Evolutionary conservation across 2,797 vertebrate species (phyloP), one percentile per base, ranked within the genome.

Genomic region (Danio aesculapii): DNA sequence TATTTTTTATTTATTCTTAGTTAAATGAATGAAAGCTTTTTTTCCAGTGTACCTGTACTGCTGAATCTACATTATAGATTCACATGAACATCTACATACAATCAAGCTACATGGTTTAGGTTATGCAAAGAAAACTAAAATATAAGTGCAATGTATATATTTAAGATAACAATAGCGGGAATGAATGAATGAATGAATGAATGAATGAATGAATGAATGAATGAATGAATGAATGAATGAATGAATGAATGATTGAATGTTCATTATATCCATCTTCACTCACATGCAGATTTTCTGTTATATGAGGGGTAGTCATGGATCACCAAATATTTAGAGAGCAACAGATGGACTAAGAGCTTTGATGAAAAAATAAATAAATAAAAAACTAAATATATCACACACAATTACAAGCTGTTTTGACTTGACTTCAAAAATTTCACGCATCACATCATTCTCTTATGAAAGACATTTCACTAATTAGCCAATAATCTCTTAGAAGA

Each of bases 301-400:
- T 6, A 50, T 14, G 13, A n/a, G 57, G 62, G 61, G 8, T 1
- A 61, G 21, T 44, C 61, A 57, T 46, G 66, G 44, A 82, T 49
- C 10, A 63, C 75, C 64, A 77, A 74, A 85, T 85, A 82, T 82
- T 70, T 63, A 70, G 50, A 72, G 39, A 64, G 8, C 16, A 21
- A 58, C 72, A 81, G 44, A 47, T 75, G 61, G 50, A 75, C 77
- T 7, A 21, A 66, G 58, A 71, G 44, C 30, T 39, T 66, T 6
- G 44, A 64, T 17, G 17, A 7, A 30, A 30, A 30, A 30, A 30
- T 30, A 30, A 30, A 30, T 30, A 30, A 39, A 53, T 53, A 21
- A 50, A 8, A 52, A 39, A 16, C 21, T 11, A 3, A 52, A 41
- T n/a, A 11, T 50, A 69, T 52, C 49, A 53, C 68, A 53, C 68